phyloP scores from a whole-genome alignment of 2,797 vertebrate species.

The Danio aesculapii region DNA sequence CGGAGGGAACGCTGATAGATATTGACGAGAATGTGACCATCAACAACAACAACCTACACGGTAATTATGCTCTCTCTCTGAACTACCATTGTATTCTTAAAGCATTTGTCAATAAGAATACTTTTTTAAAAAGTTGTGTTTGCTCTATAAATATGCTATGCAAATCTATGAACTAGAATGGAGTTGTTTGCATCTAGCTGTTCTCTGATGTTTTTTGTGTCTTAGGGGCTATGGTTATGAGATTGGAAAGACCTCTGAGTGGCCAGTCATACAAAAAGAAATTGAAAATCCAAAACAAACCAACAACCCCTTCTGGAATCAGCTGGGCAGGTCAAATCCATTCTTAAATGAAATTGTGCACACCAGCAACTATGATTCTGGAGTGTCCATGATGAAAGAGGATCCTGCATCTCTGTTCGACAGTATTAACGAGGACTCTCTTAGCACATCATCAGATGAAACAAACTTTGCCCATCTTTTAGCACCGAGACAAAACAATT shows the following conservation, averaged over 20 bases:
- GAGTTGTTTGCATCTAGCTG: not conserved
- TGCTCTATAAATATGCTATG: not conserved
- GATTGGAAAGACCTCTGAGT: constrained; percentile 62
- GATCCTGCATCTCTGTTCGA: constrained; percentile 75
- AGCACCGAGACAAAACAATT: constrained; percentile 69
- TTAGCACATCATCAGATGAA: constrained; percentile 91
- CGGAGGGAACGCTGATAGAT: constrained; percentile 90
- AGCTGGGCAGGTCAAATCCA: constrained; percentile 91
- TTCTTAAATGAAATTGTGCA: constrained; percentile 91
- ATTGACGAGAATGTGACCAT: constrained; percentile 75
- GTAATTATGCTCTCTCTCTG: constrained; percentile 53
- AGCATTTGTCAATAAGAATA: not conserved
- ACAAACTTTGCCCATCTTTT: constrained; percentile 80
- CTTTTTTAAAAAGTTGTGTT: not conserved
- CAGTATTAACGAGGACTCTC: constrained; percentile 77
- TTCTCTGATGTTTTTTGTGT: constrained; percentile 42
- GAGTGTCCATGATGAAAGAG: constrained; percentile 76
- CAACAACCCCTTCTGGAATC: constrained; percentile 93
- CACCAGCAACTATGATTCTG: constrained; percentile 66
- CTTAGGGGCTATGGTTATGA: constrained; percentile 67
- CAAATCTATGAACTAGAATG: constrained; percentile 1
- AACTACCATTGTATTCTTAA: not conserved
- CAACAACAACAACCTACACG: constrained; percentile 71
- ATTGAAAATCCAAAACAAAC: constrained; percentile 67
- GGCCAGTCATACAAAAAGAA: constrained; percentile 68